Percentiles rank a stretch among this genome's conserved stretches.
Conservation (phyloP, 2,113 vertebrate genomes). For the Rutilus rutilus region DNA sequence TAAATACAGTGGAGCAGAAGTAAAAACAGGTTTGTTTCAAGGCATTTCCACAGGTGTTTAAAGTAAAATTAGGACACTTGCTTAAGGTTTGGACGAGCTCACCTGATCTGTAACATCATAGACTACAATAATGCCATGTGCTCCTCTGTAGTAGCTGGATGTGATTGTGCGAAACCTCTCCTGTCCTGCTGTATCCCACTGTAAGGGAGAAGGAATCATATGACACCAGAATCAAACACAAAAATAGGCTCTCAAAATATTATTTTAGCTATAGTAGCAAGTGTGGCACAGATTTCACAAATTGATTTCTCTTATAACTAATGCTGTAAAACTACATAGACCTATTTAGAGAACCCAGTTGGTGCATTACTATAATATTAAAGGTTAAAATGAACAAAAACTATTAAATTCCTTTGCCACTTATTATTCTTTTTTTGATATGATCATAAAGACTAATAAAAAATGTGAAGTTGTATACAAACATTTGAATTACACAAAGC, state of each 20-base stretch:
- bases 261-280: background rate
- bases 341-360: background rate
- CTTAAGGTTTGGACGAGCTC: slow-evolving; percentile 46
- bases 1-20: background rate
- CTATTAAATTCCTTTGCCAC: no score
- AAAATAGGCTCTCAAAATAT: background rate
- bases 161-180: slow-evolving; percentile 99
- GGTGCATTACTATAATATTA: background rate
- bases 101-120: slow-evolving; percentile 99
- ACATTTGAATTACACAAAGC: no score
- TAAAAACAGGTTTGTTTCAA: background rate
- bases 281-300: background rate
- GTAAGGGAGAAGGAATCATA: slow-evolving; percentile 29
- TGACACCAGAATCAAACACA: background rate
- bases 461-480: no score
- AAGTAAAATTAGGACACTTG: background rate
- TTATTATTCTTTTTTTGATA: no score
- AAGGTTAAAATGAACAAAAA: background rate
- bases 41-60: background rate
- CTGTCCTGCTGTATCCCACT: slow-evolving; percentile 99
- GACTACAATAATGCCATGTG: slow-evolving; percentile 98
- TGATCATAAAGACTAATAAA: no score
- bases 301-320: background rate
- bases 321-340: background rate
- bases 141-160: slow-evolving; percentile 98